Percentiles rank a stretch among this genome's conserved stretches.
phyloP scores from a whole-genome alignment of 2,113 vertebrate species.

The Cynoglossus semilaevis region DNA sequence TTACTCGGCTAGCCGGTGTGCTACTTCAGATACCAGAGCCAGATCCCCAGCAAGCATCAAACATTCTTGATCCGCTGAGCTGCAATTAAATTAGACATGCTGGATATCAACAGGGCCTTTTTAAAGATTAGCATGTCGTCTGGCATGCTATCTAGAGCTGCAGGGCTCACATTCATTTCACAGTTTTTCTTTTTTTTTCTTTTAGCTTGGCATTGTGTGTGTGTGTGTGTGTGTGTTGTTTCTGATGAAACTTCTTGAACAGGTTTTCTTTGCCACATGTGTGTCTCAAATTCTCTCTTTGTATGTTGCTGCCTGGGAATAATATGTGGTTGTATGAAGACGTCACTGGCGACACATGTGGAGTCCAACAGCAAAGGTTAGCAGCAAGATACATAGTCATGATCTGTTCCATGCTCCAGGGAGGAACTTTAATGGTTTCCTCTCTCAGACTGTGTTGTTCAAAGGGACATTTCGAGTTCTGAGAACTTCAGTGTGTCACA shows the following conservation, averaged over 20 bases:
- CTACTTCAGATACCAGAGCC: conserved; percentile 59
- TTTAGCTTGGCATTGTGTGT: conserved; percentile 3
- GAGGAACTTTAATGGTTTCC: conserved; percentile 19
- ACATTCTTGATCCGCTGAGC: conserved; percentile 42
- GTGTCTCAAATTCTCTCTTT: conserved; percentile 9
- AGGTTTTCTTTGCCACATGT: not conserved
- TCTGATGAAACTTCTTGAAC: not conserved
- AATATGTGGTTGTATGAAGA: conserved; percentile 32
- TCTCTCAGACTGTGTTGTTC: too few relatives aligned
- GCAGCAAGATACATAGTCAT: conserved; percentile 39
- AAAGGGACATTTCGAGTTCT: too few relatives aligned
- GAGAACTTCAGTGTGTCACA: too few relatives aligned
- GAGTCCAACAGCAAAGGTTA: conserved; percentile 33
- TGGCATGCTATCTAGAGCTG: conserved; percentile 22
- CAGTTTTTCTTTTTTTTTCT: not conserved
- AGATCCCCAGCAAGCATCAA: conserved; percentile 42
- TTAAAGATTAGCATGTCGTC: conserved; percentile 40
- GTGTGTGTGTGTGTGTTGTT: not conserved
- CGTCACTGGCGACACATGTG: conserved; percentile 21
- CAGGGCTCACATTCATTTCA: conserved; percentile 10
- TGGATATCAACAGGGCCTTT: conserved; percentile 39
- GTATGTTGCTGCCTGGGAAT: conserved; percentile 27
- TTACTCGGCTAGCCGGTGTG: conserved; percentile 37
- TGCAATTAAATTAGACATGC: conserved; percentile 56
- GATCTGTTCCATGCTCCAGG: conserved; percentile 42